Evolutionary conservation across 2,797 vertebrate species (phyloP).

Genomic region (Mico argentatus): DNA sequence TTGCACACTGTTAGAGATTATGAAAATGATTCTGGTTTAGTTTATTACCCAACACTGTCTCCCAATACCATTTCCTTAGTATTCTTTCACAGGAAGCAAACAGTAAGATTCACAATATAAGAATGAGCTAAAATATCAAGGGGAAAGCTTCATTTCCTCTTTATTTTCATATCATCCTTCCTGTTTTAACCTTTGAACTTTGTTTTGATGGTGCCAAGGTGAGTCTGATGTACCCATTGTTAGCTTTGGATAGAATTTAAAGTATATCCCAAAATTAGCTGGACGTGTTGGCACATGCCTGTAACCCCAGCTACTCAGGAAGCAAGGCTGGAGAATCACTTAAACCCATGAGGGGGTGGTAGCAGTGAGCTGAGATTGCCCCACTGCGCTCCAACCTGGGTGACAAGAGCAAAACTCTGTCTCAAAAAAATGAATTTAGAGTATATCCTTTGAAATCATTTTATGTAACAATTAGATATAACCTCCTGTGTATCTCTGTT

Average conservation of each 20-base stretch:
- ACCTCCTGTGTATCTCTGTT: not conserved
- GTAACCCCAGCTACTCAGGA: not conserved
- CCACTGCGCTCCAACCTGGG: not conserved
- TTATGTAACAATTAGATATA: conserved; percentile 3
- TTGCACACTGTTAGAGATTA: conserved; percentile 24
- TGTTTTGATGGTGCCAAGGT: conserved; percentile 60
- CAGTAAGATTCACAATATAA: not conserved
- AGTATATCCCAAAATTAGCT: not conserved
- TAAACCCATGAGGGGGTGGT: not conserved
- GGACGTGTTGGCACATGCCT: not conserved
- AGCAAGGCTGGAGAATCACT: not conserved
- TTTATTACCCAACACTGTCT: not conserved
- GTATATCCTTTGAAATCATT: conserved; percentile 13
- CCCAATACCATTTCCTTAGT: not conserved
- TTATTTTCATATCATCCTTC: not conserved
- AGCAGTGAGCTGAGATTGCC: not conserved
- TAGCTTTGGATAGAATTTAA: conserved; percentile 26
- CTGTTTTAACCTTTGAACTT: conserved; percentile 32
- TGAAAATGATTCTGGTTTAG: conserved; percentile 11
- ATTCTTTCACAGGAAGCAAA: conserved; percentile 39
- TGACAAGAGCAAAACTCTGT: not conserved
- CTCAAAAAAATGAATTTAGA: conserved; percentile 22
- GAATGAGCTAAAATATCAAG: not conserved
- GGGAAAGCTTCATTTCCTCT: conserved; percentile 9
- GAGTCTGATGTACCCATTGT: not conserved